phyloP scores from a whole-genome alignment of 2,797 vertebrate species.

The Falco peregrinus region DNA sequence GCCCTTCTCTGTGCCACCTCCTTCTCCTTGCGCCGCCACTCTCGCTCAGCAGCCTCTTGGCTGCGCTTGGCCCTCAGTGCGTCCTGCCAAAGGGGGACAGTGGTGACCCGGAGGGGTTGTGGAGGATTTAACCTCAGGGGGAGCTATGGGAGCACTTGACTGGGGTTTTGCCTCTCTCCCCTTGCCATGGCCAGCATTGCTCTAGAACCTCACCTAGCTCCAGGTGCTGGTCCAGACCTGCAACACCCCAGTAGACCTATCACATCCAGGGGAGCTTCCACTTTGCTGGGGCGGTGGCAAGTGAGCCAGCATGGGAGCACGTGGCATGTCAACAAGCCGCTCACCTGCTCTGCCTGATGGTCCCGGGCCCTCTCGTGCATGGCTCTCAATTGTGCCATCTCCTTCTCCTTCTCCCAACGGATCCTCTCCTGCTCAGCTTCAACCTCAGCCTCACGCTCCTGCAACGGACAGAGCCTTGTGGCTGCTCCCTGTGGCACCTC shows the following conservation, averaged over 20 bases:
- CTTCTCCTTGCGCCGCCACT: constrained; percentile 87
- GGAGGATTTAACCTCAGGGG: not conserved
- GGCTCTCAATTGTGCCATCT: constrained; percentile 82
- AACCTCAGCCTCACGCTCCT: constrained; percentile 84
- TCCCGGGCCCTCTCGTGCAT: constrained; percentile 85
- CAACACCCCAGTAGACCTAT: fast-evolving
- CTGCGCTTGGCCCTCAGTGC: constrained; percentile 86
- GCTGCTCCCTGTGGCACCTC: not conserved
- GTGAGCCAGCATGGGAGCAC: not conserved
- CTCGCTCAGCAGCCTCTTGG: constrained; percentile 83
- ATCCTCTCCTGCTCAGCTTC: constrained; percentile 84
- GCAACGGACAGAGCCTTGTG: not conserved
- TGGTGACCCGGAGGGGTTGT: fast-evolving
- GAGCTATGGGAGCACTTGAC: too few species aligned
- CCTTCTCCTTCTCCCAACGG: constrained; percentile 87
- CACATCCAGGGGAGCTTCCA: not conserved
- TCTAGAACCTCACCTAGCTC: not conserved
- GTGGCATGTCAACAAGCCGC: fast-evolving
- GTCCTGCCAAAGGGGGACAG: constrained; percentile 74
- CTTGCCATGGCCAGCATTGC: fast-evolving
- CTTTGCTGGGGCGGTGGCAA: not conserved
- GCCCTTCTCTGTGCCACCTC: constrained; percentile 71
- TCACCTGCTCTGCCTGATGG: constrained; percentile 86
- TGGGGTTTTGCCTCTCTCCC: not conserved
- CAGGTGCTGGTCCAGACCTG: not conserved